Percentiles rank a stretch among this genome's conserved stretches.
Conservation (phyloP, 2,888 invertebrate species). For the Eupeodes latifasciatus region DNA sequence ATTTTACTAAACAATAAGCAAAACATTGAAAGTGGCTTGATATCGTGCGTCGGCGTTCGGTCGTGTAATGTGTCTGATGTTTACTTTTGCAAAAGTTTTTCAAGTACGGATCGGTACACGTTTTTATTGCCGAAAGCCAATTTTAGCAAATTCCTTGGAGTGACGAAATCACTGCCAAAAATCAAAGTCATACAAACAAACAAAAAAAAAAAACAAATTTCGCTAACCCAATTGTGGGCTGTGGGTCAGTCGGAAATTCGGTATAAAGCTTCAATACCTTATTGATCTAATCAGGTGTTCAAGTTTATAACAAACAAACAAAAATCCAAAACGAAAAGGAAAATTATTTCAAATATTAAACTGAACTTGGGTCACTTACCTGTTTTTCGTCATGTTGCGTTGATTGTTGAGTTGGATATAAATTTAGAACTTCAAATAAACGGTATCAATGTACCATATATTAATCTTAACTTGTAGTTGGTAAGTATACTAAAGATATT, state of each 20-base stretch:
- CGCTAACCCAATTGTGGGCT: slow-evolving; percentile 56
- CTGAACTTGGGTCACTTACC: slow-evolving; percentile 47
- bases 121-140: slow-evolving; percentile 10
- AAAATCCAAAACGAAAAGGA: not conserved
- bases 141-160: slow-evolving; percentile 42
- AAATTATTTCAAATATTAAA: not conserved
- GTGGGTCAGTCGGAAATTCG: slow-evolving; percentile 14
- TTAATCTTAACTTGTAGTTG: not conserved
- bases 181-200: slow-evolving; percentile 5
- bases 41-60: not conserved
- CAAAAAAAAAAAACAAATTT: not conserved
- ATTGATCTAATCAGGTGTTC: slow-evolving; percentile 61
- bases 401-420: not conserved
- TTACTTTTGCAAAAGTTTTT: not conserved
- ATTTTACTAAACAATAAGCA: not conserved
- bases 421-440: not conserved
- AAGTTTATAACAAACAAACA: slow-evolving; percentile 1
- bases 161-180: slow-evolving; percentile 35
- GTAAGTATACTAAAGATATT: not conserved
- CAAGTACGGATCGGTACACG: not conserved
- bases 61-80: not conserved
- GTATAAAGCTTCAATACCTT: slow-evolving; percentile 7
- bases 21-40: not conserved
- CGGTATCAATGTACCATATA: not conserved
- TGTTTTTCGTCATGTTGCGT: slow-evolving; percentile 54